These are phyloP conservation scores for Protobothrops mucrosquamatus DNA, from an alignment of 2,113 vertebrate genomes.

Conservation along the genomic window DNA sequence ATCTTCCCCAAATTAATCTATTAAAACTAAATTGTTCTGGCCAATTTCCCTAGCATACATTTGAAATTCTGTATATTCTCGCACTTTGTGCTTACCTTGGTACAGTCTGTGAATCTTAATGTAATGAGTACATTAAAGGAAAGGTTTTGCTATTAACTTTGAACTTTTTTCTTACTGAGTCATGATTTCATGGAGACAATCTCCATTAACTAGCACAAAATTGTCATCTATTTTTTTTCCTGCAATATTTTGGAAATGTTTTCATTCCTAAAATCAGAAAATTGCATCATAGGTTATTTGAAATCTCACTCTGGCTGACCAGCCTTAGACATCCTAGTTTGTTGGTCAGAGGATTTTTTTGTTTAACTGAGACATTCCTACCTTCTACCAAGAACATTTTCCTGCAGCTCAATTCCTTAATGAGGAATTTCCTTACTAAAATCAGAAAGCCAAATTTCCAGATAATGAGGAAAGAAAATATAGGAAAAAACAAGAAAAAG, in stretches of 20 bases:
- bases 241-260: background rate
- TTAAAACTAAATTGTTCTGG: background rate
- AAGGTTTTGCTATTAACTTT: background rate
- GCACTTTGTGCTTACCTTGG: background rate
- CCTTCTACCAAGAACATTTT: background rate
- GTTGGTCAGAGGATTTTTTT: background rate
- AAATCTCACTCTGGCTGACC: background rate
- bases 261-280: background rate
- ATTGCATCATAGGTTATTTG: background rate
- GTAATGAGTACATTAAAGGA: background rate
- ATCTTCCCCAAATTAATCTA: background rate
- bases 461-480: background rate
- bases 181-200: background rate
- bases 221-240: background rate
- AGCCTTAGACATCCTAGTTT: background rate
- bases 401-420: background rate
- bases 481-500: background rate
- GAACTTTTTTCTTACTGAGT: background rate
- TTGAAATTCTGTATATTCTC: background rate
- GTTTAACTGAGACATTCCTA: background rate
- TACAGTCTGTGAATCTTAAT: background rate
- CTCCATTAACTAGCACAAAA: background rate
- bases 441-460: background rate
- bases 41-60: background rate
- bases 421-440: background rate